Percentiles rank a stretch among this genome's conserved stretches.
phyloP scores from a whole-genome alignment of 2,113 vertebrate species.

The Gallinago media region DNA sequence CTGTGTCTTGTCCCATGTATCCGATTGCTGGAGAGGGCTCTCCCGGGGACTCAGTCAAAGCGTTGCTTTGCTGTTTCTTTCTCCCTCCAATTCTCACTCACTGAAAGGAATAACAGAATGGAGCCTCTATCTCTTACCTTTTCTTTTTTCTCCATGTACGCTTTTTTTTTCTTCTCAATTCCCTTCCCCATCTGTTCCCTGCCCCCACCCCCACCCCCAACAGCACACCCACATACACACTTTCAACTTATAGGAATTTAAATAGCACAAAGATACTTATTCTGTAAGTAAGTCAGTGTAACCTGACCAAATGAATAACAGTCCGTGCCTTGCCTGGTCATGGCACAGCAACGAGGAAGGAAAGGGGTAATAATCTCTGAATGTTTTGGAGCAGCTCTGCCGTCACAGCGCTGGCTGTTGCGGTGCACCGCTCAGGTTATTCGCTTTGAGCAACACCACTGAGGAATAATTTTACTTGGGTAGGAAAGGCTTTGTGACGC shows the following conservation, averaged over 20 bases:
- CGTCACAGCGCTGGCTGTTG: fast-evolving
- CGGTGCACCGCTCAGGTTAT: fast-evolving
- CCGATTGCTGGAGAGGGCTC: neutral
- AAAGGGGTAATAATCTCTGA: neutral
- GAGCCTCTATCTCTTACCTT: neutral
- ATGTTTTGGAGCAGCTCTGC: neutral
- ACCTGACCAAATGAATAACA: neutral
- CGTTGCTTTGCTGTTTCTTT: neutral
- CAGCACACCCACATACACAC: fast-evolving
- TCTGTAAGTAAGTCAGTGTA: neutral
- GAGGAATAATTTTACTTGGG: slow-evolving; percentile 24
- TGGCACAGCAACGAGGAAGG: neutral
- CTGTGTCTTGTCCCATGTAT: fast-evolving
- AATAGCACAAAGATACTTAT: neutral
- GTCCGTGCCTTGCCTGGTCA: neutral
- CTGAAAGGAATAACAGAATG: neutral
- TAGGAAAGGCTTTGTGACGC: slow-evolving; percentile 29
- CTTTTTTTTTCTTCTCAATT: neutral
- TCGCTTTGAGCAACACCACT: neutral
- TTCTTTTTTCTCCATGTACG: neutral
- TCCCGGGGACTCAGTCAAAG: neutral
- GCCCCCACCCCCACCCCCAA: fast-evolving
- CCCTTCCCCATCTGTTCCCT: no score
- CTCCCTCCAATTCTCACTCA: neutral
- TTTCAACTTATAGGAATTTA: neutral